phyloP scores from a whole-genome alignment of 30 jellyfish, hydroid and myxozoan species.

The Turritopsis dohrnii region DNA sequence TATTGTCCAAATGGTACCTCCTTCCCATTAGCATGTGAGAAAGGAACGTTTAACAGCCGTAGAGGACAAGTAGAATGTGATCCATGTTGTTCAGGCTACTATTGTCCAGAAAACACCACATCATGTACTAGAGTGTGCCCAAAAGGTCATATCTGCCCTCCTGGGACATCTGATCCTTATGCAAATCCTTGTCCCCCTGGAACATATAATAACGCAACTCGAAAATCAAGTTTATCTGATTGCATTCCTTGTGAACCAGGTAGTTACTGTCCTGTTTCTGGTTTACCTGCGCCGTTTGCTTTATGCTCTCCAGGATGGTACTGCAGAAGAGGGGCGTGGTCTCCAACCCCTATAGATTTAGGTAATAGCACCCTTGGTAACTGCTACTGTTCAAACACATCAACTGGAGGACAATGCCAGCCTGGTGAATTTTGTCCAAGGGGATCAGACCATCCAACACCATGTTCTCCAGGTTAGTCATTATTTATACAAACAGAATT shows the following conservation, averaged over 20 bases:
- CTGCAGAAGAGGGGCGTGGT: slow-evolving; percentile 82
- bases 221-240: slow-evolving; percentile 43
- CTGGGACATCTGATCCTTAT: slow-evolving; percentile 47
- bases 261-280: slow-evolving; percentile 70
- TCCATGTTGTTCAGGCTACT: slow-evolving; percentile 67
- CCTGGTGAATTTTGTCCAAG: slow-evolving; percentile 77
- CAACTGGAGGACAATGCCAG: slow-evolving; percentile 92
- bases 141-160: slow-evolving; percentile 65
- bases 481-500: no score
- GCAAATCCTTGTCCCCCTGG: slow-evolving; percentile 83
- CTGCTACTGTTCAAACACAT: slow-evolving; percentile 58
- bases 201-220: slow-evolving; percentile 51
- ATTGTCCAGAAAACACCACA: slow-evolving; percentile 85
- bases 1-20: slow-evolving; percentile 82
- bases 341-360: slow-evolving; percentile 65
- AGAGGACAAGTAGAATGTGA: slow-evolving; percentile 80
- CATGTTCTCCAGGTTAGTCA: slow-evolving; percentile 68
- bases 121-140: slow-evolving; percentile 62
- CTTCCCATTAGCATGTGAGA: slow-evolving; percentile 73
- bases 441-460: slow-evolving; percentile 63
- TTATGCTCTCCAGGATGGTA: slow-evolving; percentile 88
- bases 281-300: slow-evolving; percentile 47
- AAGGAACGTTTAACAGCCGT: slow-evolving; percentile 72
- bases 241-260: slow-evolving; percentile 88
- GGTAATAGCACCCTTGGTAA: slow-evolving; percentile 46